Percentiles rank a stretch among this genome's conserved stretches.
Evolutionary conservation across 1,140 invertebrate species (phyloP).

Genomic region (Rhopalosiphum maidis): DNA sequence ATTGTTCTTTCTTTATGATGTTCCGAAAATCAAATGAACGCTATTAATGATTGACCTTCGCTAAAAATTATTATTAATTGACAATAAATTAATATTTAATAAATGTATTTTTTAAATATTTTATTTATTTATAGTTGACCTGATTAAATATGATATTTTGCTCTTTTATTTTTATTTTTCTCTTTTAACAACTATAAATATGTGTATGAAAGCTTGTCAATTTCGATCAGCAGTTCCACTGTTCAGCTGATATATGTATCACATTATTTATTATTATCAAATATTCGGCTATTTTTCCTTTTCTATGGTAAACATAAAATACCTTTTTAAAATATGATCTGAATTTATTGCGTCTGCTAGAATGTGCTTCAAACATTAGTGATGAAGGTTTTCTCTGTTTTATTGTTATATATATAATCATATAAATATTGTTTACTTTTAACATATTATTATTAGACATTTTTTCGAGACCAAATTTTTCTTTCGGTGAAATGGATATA

Average conservation of each 20-base stretch:
- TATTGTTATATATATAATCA: neutral
- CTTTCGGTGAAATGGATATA: neutral
- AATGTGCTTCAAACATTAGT: neutral
- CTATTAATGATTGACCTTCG: neutral
- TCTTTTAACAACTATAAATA: neutral
- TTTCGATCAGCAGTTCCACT: neutral
- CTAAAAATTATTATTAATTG: neutral
- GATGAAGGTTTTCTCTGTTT: neutral
- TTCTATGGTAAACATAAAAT: neutral
- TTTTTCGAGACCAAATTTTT: neutral
- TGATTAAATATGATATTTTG: too few relatives aligned
- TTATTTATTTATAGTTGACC: too few relatives aligned
- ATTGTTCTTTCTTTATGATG: neutral
- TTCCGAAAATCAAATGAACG: neutral
- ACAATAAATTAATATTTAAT: neutral
- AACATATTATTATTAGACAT: neutral
- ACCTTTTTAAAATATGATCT: neutral
- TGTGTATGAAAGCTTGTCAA: neutral
- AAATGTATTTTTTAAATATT: neutral
- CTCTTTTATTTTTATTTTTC: neutral
- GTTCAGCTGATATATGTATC: neutral
- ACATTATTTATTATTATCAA: neutral
- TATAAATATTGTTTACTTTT: neutral
- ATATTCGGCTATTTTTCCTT: neutral
- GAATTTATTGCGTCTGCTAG: neutral